Percentiles rank a stretch among this genome's conserved stretches.
These are phyloP conservation scores for Synanthedon formicaeformis DNA, from an alignment of 2,888 invertebrate species.

Conservation along the genomic window DNA sequence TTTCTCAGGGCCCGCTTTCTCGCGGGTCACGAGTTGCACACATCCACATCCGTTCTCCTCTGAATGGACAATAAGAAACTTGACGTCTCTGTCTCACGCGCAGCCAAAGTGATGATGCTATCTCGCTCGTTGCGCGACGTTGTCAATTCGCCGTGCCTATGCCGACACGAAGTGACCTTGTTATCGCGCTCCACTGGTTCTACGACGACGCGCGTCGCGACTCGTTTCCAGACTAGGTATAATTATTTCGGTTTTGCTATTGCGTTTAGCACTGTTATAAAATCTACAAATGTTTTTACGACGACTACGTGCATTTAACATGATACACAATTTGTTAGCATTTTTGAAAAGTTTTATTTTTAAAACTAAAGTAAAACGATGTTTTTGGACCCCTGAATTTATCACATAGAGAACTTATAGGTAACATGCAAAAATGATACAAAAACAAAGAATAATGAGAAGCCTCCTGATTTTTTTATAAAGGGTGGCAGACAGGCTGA, in stretches of 20 bases:
- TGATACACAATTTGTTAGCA: no score
- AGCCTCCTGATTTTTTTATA: no score
- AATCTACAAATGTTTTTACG: no score
- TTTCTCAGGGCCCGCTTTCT: slow-evolving; percentile 51
- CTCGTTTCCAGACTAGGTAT: slow-evolving; percentile 24
- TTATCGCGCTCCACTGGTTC: slow-evolving; percentile 33
- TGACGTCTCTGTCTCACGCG: slow-evolving; percentile 30
- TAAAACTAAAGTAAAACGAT: no score
- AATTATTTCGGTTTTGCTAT: slow-evolving; percentile 31
- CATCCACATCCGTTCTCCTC: slow-evolving; percentile 56
- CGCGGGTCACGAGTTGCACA: slow-evolving; percentile 60
- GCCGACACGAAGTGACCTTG: slow-evolving; percentile 50
- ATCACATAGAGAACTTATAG: no score
- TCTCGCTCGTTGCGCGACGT: slow-evolving; percentile 40
- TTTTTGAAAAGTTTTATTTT: no score
- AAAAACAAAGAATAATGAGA: no score
- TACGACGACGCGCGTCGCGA: neutral
- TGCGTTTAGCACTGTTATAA: no score
- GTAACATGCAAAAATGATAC: no score
- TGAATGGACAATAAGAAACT: slow-evolving; percentile 53
- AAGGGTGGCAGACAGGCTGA: no score
- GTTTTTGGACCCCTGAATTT: no score
- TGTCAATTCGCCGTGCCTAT: slow-evolving; percentile 34
- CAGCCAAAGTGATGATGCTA: slow-evolving; percentile 9
- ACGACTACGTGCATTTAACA: no score